phyloP scores from a whole-genome alignment of 2,797 vertebrate genomes.

The Etheostoma perlongum region DNA sequence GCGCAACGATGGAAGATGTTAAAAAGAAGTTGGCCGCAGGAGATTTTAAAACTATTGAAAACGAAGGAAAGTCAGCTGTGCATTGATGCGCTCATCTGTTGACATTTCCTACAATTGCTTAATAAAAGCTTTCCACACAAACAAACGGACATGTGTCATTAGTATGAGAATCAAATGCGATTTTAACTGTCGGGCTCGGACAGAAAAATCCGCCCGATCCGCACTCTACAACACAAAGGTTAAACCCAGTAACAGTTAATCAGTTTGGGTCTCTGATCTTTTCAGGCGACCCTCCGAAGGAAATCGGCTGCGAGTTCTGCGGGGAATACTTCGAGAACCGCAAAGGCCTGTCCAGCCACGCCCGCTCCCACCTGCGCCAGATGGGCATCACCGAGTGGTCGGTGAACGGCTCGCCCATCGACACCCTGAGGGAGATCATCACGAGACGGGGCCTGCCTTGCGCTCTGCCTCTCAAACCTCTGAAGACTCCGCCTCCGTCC shows the following conservation, averaged over 20 bases:
- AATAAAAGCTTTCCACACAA: too few species aligned
- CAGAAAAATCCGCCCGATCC: too few species aligned
- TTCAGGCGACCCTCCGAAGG: slow-evolving; percentile 84
- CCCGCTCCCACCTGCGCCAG: slow-evolving; percentile 88
- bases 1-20: too few species aligned
- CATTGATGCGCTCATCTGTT: too few species aligned
- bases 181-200: too few species aligned
- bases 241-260: background rate
- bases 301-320: slow-evolving; percentile 89
- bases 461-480: slow-evolving; percentile 79
- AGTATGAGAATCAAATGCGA: too few species aligned
- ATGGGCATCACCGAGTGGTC: slow-evolving; percentile 90
- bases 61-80: too few species aligned
- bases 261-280: background rate
- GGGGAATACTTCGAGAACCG: slow-evolving; percentile 90
- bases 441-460: slow-evolving; percentile 89
- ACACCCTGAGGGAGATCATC: slow-evolving; percentile 94
- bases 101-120: too few species aligned
- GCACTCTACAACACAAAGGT: background rate
- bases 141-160: too few species aligned
- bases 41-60: too few species aligned
- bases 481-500: slow-evolving; percentile 83
- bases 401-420: slow-evolving; percentile 91
- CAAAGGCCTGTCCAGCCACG: slow-evolving; percentile 89
- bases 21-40: too few species aligned